phyloP scores from a whole-genome alignment of 2,888 invertebrate genomes.

The Macrosiphum euphorbiae region DNA sequence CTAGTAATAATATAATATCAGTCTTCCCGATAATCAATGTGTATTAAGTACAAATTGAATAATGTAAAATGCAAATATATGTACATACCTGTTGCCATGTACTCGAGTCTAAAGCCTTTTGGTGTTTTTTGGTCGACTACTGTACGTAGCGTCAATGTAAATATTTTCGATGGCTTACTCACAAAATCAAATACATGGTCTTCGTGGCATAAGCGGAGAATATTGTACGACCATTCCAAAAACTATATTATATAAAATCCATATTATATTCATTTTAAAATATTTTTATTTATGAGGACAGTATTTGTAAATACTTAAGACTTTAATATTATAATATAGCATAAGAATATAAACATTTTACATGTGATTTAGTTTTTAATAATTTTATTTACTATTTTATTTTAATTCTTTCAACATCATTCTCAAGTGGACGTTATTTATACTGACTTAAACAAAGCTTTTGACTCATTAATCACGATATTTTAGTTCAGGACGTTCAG shows the following conservation, averaged over 20 bases:
- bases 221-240: no score
- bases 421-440: no score
- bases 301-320: neutral
- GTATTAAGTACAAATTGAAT: neutral
- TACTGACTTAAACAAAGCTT: no score
- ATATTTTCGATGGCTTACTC: no score
- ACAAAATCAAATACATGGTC: slow-evolving; percentile 12
- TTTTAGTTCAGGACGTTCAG: no score
- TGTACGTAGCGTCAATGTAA: neutral
- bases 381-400: no score
- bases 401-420: no score
- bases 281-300: neutral
- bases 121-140: neutral
- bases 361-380: no score
- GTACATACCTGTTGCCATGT: neutral
- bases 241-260: neutral
- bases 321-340: neutral
- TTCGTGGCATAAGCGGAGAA: slow-evolving; percentile 18
- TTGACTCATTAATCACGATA: no score
- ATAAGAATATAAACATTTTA: no score
- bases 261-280: no score
- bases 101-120: slow-evolving; percentile 41
- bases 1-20: neutral
- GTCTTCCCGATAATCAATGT: neutral
- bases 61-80: neutral